phyloP scores from a whole-genome alignment of 2,113 vertebrate genomes.

The Daubentonia madagascariensis region DNA sequence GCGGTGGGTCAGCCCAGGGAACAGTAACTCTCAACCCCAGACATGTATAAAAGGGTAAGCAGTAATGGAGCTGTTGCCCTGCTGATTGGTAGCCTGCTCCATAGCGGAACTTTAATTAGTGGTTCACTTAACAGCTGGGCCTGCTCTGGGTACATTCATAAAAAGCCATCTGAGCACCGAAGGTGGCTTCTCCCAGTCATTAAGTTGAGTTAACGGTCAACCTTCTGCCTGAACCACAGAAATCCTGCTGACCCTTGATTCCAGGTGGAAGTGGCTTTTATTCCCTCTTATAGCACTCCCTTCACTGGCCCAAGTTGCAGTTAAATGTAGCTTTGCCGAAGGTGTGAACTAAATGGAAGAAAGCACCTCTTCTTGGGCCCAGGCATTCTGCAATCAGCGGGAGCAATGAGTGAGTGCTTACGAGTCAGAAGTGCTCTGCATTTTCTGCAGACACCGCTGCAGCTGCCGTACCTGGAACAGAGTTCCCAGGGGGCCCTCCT shows the following conservation, averaged over 20 bases:
- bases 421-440: fast-evolving
- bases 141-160: background rate
- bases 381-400: too few species aligned
- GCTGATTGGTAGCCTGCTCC: fast-evolving
- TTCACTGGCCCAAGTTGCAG: background rate
- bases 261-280: background rate
- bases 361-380: background rate
- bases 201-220: background rate
- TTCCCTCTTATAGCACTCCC: background rate
- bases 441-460: background rate
- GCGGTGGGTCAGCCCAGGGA: background rate
- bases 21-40: background rate
- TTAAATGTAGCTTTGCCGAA: background rate
- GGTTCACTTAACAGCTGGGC: background rate
- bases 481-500: background rate
- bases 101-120: background rate
- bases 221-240: background rate
- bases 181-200: background rate
- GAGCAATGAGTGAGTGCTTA: background rate
- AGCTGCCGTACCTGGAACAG: background rate
- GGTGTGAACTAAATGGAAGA: background rate
- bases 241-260: background rate
- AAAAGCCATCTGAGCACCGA: background rate
- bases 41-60: background rate
- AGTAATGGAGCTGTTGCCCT: background rate